Conservation (phyloP, 1,140 invertebrate species). For the Caenorhabditis latens region DNA sequence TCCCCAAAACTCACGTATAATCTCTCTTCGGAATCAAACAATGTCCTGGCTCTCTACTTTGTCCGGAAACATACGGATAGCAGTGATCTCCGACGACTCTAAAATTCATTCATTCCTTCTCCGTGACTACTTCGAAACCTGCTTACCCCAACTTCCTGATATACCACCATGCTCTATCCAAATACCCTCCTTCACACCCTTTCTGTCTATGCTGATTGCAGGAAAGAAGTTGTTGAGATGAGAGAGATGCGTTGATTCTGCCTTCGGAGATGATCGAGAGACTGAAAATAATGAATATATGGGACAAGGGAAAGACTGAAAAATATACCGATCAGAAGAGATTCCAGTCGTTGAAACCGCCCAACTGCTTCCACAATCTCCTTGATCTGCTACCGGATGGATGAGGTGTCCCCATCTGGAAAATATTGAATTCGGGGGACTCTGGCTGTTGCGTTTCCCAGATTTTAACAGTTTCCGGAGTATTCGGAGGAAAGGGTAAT, state of each 20-base stretch:
- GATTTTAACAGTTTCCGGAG: no score
- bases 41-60: slow-evolving; percentile 78
- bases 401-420: slow-evolving; percentile 79
- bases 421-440: background rate
- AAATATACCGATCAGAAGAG: slow-evolving; percentile 65
- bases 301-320: background rate
- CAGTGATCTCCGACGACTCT: slow-evolving; percentile 79
- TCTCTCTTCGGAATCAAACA: slow-evolving; percentile 78
- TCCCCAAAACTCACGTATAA: slow-evolving; percentile 31
- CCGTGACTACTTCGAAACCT: background rate
- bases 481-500: background rate
- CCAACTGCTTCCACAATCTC: slow-evolving; percentile 92
- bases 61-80: slow-evolving; percentile 81
- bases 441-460: no score
- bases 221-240: slow-evolving; percentile 87
- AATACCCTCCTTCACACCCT: slow-evolving; percentile 88
- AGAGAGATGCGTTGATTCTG: slow-evolving; percentile 80
- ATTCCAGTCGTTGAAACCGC: slow-evolving; percentile 85
- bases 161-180: slow-evolving; percentile 91
- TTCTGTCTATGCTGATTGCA: slow-evolving; percentile 87
- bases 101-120: slow-evolving; percentile 44
- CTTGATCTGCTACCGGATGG: slow-evolving; percentile 86
- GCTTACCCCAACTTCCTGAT: slow-evolving; percentile 87
- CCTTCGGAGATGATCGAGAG: slow-evolving; percentile 71
- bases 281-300: slow-evolving; percentile 37